Evolutionary conservation across 2,113 vertebrate species (phyloP), one percentile per base, ranked within the genome.

Genomic region (Tyrannus savana): DNA sequence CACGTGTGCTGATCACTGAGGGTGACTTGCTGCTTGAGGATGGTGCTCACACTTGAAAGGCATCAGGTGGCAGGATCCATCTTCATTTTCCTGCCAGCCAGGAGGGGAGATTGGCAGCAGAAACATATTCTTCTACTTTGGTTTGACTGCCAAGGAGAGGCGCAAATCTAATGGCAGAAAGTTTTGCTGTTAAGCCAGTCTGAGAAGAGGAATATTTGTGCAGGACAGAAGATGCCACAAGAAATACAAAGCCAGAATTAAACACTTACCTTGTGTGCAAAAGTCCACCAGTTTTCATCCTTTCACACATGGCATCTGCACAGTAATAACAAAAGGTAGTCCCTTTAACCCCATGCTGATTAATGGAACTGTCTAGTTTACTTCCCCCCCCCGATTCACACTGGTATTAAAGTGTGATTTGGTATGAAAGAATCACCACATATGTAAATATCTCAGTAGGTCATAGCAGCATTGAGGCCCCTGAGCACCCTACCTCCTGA

Each of bases 161-260:
- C 47, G 46, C 42, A 87, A 86, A 49, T 33, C 31, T 79, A 0
- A 0, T 27, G 46, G 74, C 72, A 68, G 31, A 82, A 82, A 56
- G 18, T 69, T 95, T 75, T 66, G 27, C 44, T 77, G 18, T 73
- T 83, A 79, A 87, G 22, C 41, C 88, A 94, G 64, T 10, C 25
- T 90, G 58, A 75, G 79, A 97, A 80, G 46, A 87, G 10, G 82
- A 96, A 91, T 95, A 82, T 87, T 95, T 94, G 33, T 94, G 46
- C 88, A 95, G 96, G 95, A 74, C 55, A 80, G 28, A 27, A 90
- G 19, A 67, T 23, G 82, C 19, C 42, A 74, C 63, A 31, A 80
- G 93, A 82, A 96, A 76, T 86, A 62, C 46, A 76, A 85, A 60
- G 47, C 47, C 7, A 83, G 69, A 80, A 91, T 79, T 76, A 85